phyloP scores from a whole-genome alignment of 2,888 invertebrate species.

The Abrostola triplasia region DNA sequence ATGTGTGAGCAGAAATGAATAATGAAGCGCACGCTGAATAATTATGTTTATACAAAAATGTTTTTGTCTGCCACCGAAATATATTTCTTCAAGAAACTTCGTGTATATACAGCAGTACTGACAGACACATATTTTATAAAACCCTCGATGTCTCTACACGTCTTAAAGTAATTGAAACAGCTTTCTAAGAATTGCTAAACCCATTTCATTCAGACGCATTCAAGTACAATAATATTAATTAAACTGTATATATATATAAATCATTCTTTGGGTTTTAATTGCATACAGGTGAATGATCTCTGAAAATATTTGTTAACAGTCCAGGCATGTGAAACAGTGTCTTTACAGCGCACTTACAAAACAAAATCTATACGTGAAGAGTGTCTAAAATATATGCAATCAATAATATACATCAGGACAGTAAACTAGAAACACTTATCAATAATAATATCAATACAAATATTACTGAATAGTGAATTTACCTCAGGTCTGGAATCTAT shows the following conservation, averaged over 20 bases:
- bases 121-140: constrained; percentile 32
- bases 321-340: too few relatives aligned
- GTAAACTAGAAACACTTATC: too few relatives aligned
- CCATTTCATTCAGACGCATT: background rate
- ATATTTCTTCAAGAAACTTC: constrained; percentile 30
- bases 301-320: too few relatives aligned
- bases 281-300: too few relatives aligned
- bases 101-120: constrained; percentile 19
- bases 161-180: constrained; percentile 30
- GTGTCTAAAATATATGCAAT: too few relatives aligned
- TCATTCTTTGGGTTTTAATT: too few relatives aligned
- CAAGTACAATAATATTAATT: background rate
- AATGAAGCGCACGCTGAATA: constrained; percentile 17
- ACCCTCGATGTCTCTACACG: constrained; percentile 35
- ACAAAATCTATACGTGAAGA: too few relatives aligned
- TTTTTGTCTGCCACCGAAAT: constrained; percentile 27
- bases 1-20: background rate
- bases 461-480: constrained; percentile 12
- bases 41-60: constrained; percentile 21
- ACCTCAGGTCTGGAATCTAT: constrained; percentile 53
- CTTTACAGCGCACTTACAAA: too few relatives aligned
- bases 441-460: too few relatives aligned
- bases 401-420: too few relatives aligned
- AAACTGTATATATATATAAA: too few relatives aligned
- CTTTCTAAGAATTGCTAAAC: constrained; percentile 27